phyloP scores from a whole-genome alignment of 2,113 vertebrate genomes.

The Prunella fulvescens region DNA sequence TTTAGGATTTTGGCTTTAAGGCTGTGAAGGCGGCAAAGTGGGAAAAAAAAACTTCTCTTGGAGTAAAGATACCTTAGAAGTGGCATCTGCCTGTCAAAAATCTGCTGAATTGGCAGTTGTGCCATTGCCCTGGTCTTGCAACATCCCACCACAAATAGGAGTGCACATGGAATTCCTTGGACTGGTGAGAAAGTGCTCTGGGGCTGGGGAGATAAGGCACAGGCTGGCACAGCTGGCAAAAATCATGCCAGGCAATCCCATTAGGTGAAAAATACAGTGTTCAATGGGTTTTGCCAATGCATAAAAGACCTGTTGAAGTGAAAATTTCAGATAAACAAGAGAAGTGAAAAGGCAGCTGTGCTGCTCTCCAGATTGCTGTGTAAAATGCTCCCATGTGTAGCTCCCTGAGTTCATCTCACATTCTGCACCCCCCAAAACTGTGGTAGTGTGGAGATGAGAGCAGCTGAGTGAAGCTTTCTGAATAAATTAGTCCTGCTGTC shows the following conservation, averaged over 20 bases:
- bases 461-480: background rate
- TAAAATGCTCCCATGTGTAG: background rate
- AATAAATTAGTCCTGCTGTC: background rate
- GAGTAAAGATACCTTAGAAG: background rate
- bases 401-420: background rate
- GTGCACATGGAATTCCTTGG: background rate
- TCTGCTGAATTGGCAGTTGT: background rate
- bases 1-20: background rate
- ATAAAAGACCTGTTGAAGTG: background rate
- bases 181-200: background rate
- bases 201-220: background rate
- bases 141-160: background rate
- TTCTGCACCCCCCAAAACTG: background rate
- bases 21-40: background rate
- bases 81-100: background rate
- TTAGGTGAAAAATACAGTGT: background rate
- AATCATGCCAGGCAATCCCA: background rate
- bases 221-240: background rate
- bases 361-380: background rate
- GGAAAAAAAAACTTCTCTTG: background rate
- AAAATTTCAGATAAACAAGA: background rate
- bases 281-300: background rate
- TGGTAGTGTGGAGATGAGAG: background rate
- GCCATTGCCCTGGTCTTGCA: background rate
- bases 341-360: background rate